Conservation (phyloP, 2,797 vertebrate genomes). For the Moxostoma hubbsi region DNA sequence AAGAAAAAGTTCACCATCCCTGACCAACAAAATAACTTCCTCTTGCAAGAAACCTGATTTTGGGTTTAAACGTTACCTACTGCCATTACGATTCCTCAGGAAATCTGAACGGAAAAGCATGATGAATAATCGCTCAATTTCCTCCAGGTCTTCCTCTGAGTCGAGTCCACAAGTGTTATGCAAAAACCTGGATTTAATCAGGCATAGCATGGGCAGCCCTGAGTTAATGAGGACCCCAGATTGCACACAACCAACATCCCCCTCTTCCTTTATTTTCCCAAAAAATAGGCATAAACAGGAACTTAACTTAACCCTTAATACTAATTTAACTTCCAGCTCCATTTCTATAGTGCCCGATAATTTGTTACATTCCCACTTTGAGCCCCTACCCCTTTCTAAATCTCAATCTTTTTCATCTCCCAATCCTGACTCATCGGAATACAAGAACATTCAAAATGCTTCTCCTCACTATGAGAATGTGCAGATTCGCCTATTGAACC, state of each 20-base stretch:
- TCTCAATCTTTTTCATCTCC: slow-evolving; percentile 98
- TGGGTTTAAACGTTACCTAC: slow-evolving; percentile 92
- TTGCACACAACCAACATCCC: slow-evolving; percentile 70
- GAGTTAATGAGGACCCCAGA: slow-evolving; percentile 79
- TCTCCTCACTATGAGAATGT: slow-evolving; percentile 96
- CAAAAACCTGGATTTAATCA: slow-evolving; percentile 83
- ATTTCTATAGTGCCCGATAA: slow-evolving; percentile 88
- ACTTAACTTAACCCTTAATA: slow-evolving; percentile 64
- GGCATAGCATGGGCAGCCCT: slow-evolving; percentile 81
- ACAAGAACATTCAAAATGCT: slow-evolving; percentile 93
- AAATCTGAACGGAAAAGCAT: slow-evolving; percentile 88
- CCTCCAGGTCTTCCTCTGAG: slow-evolving; percentile 85
- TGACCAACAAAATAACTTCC: slow-evolving; percentile 84
- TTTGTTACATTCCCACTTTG: slow-evolving; percentile 85
- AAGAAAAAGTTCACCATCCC: slow-evolving; percentile 93
- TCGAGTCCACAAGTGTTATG: slow-evolving; percentile 80
- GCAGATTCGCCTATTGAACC: slow-evolving; percentile 86
- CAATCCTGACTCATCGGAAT: slow-evolving; percentile 91
- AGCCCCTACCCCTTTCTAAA: slow-evolving; percentile 89
- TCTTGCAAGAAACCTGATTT: slow-evolving; percentile 94
- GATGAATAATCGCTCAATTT: slow-evolving; percentile 80
- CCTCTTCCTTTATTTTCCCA: slow-evolving; percentile 82
- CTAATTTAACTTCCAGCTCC: slow-evolving; percentile 68
- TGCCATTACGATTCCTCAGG: slow-evolving; percentile 89
- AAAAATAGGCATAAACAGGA: slow-evolving; percentile 84